Evolutionary conservation across 2,113 vertebrate genomes (phyloP), one percentile per base, ranked within the genome.

Genomic region (Bos indicus): DNA sequence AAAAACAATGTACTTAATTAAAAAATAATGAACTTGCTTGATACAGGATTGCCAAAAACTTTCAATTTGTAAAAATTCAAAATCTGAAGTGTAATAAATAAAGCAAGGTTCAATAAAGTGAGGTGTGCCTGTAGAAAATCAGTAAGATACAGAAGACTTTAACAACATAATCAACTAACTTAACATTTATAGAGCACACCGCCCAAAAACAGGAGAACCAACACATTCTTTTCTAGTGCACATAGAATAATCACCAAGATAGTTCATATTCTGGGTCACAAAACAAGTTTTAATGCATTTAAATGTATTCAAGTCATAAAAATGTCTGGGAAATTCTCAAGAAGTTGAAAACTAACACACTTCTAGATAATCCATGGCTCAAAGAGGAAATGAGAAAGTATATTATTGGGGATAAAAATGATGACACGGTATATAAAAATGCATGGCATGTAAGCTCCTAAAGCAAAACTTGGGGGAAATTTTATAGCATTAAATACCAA

Each of bases 351-450:
- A 83, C 52, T 91, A 71, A 30, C 13, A 15, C 21, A 87, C 17
- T 51, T 84, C n/a, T 89, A 30, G 89, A 90, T 59, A 46, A 64
- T 40, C 30, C n/a, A 77, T 81, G 30, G 33, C 26, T 74, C 48
- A 56, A 62, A 88, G 77, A 92, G 43, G 71, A 93, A 93, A 82
- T 93, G 71, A 89, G 48, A 91, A 95, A 71, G 30, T 84, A 43
- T 57, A 57, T 30, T 89, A 5, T 82, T 36, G 74, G 80, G 30
- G 11, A 74, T 95, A 62, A 21, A 97, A 90, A 43, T 56, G 59
- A 92, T 67, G 93, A 40, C 71, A 17, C 19, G 36, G 12, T 77
- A 46, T 56, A 15, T 88, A 7, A 80, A 46, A 80, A 92, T 64
- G 19, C 78, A 52, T 85, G 71, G 51, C 1, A 56, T 95, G 30